Conservation (phyloP, 2,797 vertebrate genomes). For the Sebastes steindachneri region DNA sequence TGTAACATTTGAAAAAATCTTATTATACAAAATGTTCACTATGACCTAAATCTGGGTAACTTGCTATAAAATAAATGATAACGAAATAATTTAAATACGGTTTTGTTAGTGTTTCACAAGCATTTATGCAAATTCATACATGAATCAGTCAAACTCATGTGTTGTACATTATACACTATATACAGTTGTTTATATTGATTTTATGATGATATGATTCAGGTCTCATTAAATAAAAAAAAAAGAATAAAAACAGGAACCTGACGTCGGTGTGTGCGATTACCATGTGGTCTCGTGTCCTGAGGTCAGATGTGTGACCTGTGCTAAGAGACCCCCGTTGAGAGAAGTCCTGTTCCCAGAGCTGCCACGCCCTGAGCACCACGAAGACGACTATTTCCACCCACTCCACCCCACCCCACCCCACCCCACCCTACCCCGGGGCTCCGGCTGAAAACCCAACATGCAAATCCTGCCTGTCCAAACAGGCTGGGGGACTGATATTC, state of each 20-base stretch:
- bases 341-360: conserved; percentile 48
- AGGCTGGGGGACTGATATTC: conserved; percentile 66
- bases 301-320: conserved; percentile 45
- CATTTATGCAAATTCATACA: background rate
- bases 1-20: background rate
- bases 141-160: background rate
- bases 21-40: background rate
- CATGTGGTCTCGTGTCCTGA: conserved; percentile 18
- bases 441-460: conserved; percentile 68
- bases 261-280: background rate
- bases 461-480: conserved; percentile 77
- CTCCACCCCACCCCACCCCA: conserved; percentile 17
- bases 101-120: background rate
- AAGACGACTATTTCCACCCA: conserved; percentile 55
- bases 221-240: background rate
- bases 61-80: background rate
- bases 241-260: background rate
- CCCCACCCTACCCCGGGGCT: conserved; percentile 51
- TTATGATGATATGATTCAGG: background rate
- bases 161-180: background rate
- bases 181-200: background rate
- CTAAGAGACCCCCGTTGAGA: conserved; percentile 25
- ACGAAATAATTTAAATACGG: background rate
- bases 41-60: background rate
- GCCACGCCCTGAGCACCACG: conserved; percentile 67